Evolutionary conservation across 2,797 vertebrate species (phyloP).

Genomic region (Hypotaenidia philippensis): DNA sequence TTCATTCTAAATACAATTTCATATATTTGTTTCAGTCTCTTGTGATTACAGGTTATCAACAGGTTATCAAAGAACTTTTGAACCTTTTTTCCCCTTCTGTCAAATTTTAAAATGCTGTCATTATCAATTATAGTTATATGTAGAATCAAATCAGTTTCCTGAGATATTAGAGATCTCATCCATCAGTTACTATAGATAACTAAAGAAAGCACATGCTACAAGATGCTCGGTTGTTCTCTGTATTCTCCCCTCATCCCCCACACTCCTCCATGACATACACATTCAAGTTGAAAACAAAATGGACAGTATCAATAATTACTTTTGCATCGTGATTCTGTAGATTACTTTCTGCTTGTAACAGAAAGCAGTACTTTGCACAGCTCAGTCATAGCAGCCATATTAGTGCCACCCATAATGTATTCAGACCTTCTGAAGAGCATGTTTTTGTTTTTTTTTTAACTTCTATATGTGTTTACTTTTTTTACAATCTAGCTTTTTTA

Average conservation of each 20-base stretch:
- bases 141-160: neutral
- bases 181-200: neutral
- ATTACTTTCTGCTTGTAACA: neutral
- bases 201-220: neutral
- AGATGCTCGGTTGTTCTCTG: neutral
- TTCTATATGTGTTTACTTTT: neutral
- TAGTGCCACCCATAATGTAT: neutral
- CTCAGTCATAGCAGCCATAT: accelerated
- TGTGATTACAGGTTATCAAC: neutral
- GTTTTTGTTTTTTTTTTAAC: neutral
- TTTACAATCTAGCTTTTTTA: neutral
- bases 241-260: neutral
- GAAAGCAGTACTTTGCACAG: neutral
- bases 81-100: neutral
- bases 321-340: neutral
- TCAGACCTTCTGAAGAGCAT: neutral
- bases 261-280: too few species aligned
- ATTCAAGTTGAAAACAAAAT: neutral
- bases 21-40: neutral
- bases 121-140: neutral
- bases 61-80: neutral
- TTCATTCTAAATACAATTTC: neutral
- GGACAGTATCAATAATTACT: neutral
- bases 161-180: neutral
- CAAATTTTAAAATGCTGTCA: neutral